Conservation (phyloP, 2,113 vertebrate genomes). For the Stegostoma tigrinum region DNA sequence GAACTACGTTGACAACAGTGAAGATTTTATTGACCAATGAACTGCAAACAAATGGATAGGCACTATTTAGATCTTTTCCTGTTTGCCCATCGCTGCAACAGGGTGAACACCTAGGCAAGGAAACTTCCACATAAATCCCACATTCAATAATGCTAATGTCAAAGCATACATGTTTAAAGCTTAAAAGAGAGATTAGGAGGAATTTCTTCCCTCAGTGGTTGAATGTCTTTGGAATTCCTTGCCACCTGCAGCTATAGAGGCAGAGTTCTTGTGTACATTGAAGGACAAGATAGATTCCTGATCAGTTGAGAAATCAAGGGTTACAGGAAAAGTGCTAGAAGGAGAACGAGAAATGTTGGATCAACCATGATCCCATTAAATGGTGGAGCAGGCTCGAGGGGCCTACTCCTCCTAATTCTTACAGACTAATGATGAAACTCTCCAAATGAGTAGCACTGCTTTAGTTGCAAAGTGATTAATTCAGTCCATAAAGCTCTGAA, state of each 20-base stretch:
- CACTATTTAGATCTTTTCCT: background rate
- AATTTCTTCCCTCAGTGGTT: too few species aligned
- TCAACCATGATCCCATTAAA: too few species aligned
- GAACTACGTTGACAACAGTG: background rate
- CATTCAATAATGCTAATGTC: background rate
- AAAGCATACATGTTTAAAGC: background rate
- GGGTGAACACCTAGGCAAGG: background rate
- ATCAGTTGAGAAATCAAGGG: too few species aligned
- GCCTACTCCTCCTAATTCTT: too few species aligned
- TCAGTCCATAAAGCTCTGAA: background rate
- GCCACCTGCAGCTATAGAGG: too few species aligned
- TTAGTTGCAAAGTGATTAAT: background rate
- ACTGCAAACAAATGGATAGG: background rate
- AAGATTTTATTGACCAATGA: conserved; percentile 10
- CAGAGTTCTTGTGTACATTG: too few species aligned
- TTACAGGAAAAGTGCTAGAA: too few species aligned
- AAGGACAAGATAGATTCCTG: too few species aligned
- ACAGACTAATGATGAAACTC: background rate
- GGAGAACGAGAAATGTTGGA: too few species aligned
- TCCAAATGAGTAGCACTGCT: background rate
- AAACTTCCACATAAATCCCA: background rate
- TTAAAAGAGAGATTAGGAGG: too few species aligned
- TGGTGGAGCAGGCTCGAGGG: too few species aligned
- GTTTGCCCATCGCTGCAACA: background rate
- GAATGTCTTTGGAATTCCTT: too few species aligned